These are phyloP conservation scores for Isoperla grammatica DNA, from an alignment of 2,888 invertebrate species.

Conservation along the genomic window DNA sequence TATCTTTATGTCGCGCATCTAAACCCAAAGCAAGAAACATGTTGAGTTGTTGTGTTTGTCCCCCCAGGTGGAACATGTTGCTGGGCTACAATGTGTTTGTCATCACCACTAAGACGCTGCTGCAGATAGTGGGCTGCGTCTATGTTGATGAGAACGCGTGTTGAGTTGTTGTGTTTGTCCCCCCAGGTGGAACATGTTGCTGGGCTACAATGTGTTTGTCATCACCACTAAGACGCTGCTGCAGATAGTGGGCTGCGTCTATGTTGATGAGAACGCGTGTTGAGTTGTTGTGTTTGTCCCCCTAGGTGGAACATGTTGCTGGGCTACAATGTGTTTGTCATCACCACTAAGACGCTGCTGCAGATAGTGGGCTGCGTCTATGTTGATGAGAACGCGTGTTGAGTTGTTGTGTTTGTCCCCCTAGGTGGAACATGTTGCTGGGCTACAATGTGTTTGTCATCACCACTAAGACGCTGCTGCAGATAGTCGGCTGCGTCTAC, in stretches of 20 bases:
- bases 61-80: too few relatives aligned
- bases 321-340: conserved; percentile 72
- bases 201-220: conserved; percentile 81
- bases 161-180: too few relatives aligned
- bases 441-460: conserved; percentile 78
- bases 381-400: conserved; percentile 47
- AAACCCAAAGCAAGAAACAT: too few relatives aligned
- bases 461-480: conserved; percentile 75
- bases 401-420: conserved; percentile 40
- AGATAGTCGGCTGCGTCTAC: conserved; percentile 90
- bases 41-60: too few relatives aligned
- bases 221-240: conserved; percentile 82
- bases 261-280: too few relatives aligned
- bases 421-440: conserved; percentile 28
- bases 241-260: conserved; percentile 90
- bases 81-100: conserved; percentile 85
- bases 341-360: conserved; percentile 78
- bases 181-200: too few relatives aligned
- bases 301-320: conserved; percentile 28
- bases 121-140: conserved; percentile 91
- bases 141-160: too few relatives aligned
- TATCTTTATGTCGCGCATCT: too few relatives aligned
- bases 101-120: conserved; percentile 77
- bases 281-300: conserved; percentile 41
- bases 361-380: conserved; percentile 92